These are phyloP conservation scores for Neotoxoptera formosana DNA, from an alignment of 1,140 invertebrate genomes.

Conservation along the genomic window DNA sequence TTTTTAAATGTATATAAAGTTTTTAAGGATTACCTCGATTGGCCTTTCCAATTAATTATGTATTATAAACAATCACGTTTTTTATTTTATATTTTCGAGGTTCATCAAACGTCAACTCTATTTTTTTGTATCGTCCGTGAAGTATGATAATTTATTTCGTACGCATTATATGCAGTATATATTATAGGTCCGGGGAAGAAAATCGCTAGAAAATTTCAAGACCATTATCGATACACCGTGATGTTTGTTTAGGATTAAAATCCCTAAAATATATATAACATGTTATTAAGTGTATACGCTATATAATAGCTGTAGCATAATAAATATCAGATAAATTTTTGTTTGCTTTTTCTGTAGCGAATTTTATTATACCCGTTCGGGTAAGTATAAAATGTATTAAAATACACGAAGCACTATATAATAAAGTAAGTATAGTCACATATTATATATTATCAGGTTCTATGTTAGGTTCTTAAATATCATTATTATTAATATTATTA, in stretches of 20 bases:
- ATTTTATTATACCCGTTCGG: background rate
- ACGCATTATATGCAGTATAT: background rate
- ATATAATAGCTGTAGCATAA: background rate
- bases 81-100: background rate
- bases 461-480: background rate
- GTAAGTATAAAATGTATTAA: background rate
- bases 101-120: background rate
- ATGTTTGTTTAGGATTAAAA: constrained; percentile 11
- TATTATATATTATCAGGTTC: background rate
- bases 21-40: no score
- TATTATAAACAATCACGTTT: background rate
- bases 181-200: background rate
- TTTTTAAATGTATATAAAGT: no score
- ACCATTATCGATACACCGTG: background rate
- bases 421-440: no score
- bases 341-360: background rate
- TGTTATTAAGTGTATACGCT: background rate
- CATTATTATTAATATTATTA: background rate
- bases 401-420: background rate
- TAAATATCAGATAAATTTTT: background rate
- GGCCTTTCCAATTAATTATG: no score
- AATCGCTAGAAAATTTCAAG: background rate
- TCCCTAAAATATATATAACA: background rate
- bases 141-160: background rate
- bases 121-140: background rate